These are phyloP conservation scores for Ciconia nigra DNA, from an alignment of 2,797 vertebrate species.

Conservation along the genomic window DNA sequence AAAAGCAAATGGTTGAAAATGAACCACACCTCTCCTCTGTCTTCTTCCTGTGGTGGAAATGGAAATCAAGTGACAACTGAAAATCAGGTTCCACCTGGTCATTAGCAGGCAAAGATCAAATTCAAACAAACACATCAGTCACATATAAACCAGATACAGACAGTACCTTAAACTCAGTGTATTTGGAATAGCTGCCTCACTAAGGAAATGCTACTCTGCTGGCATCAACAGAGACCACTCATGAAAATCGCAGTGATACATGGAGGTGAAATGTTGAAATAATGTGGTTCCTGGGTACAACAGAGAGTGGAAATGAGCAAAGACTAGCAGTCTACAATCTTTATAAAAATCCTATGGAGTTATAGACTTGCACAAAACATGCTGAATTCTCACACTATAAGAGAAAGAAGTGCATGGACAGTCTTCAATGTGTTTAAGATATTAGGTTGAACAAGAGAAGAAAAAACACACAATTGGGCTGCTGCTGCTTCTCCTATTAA, in stretches of 20 bases:
- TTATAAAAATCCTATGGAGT: not conserved
- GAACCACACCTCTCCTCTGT: rapidly evolving
- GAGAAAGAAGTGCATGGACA: not conserved
- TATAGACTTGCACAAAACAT: not conserved
- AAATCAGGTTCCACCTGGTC: not conserved
- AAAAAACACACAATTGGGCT: not conserved
- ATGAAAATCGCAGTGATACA: not conserved
- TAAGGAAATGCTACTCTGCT: not conserved
- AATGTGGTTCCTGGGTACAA: not conserved
- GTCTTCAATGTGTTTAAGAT: not conserved
- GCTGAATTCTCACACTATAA: not conserved
- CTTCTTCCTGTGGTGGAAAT: not conserved
- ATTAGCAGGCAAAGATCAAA: not conserved
- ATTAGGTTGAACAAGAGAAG: not conserved
- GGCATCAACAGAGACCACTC: not conserved
- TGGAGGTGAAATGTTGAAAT: not conserved
- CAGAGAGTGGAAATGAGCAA: not conserved
- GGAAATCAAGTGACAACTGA: not conserved
- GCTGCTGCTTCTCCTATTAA: not conserved
- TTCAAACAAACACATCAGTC: not conserved
- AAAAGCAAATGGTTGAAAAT: not conserved
- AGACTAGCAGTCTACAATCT: not conserved
- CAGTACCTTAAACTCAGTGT: not conserved
- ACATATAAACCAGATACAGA: not conserved
- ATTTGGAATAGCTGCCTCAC: not conserved